Evolutionary conservation across 2,888 invertebrate genomes (phyloP), one percentile per base, ranked within the genome.

Genomic region (Cryptocephalus primarius): DNA sequence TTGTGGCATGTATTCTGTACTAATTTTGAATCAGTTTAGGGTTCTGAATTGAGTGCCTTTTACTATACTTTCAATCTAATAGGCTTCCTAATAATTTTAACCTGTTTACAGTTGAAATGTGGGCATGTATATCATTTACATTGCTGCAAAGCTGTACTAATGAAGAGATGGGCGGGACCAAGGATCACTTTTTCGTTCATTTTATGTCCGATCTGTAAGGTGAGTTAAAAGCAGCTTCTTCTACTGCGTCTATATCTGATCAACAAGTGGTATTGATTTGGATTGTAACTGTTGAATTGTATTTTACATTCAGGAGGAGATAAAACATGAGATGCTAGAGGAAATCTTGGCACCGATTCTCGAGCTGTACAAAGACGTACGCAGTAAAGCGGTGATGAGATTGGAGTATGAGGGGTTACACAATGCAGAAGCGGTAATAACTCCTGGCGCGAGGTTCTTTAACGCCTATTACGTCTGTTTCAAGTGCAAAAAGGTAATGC

Each of bases 401-500:
- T 75, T 97, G 40, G 93, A 96, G 70, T 97, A 96, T 68, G 97
- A 97, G 70, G 96, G 96, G 0, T 72, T 93, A 40, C 82, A 86
- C 50, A 81, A 84, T 58, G 79, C 83, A 0, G 84, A 85, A 53
- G 82, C 79, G 1, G 77, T 82, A 42, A 74, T 75, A 31, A 75
- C 77, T 10, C 74, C 78, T 8, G 82, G 86, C 9, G 79, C 80
- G 12, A 73, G 83, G 47, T 85, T 81, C 61, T 80, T 80, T 59
- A 81, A 85, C 67, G 95, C 97, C 1, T 97, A 97, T 69, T 97
- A 97, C 65, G 93, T 96, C 32, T 97, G 97, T 70, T 92, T 82
- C 67, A 95, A 95, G 68, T 99, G 97, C 66, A 83, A 82, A 55
- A 88, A 88, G 75, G 80, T 80, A 65, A 51, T 36, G 6, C n/a